These are phyloP conservation scores for Zaprionus ornatus DNA, from an alignment of 1,140 invertebrate species.

Conservation along the genomic window DNA sequence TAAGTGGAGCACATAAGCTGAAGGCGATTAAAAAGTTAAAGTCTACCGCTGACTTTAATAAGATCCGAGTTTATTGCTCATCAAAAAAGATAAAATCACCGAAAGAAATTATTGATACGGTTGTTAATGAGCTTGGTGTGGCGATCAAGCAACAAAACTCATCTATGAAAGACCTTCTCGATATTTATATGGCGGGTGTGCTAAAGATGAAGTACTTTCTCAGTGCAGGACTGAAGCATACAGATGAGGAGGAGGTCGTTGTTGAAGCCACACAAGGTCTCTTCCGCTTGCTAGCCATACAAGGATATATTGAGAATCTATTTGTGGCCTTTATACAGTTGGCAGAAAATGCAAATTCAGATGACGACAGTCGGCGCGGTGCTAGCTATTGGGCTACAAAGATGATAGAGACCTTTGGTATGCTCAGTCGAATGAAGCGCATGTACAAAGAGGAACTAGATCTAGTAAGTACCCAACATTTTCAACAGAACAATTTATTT, in stretches of 20 bases:
- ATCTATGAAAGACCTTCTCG: slow-evolving; percentile 57
- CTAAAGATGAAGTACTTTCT: slow-evolving; percentile 74
- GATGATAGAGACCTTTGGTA: slow-evolving; percentile 62
- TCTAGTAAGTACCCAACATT: slow-evolving; percentile 41
- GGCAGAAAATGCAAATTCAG: slow-evolving; percentile 55
- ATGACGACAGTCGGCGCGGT: slow-evolving; percentile 34
- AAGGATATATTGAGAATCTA: slow-evolving; percentile 69
- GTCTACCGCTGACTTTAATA: slow-evolving; percentile 58
- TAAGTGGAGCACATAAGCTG: slow-evolving; percentile 60
- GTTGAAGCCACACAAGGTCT: slow-evolving; percentile 55
- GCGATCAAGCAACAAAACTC: slow-evolving; percentile 48
- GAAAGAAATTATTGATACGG: slow-evolving; percentile 30
- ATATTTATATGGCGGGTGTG: slow-evolving; percentile 53
- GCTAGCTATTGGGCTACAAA: slow-evolving; percentile 76
- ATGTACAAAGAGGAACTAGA: slow-evolving; percentile 76
- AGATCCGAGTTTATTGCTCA: slow-evolving; percentile 49
- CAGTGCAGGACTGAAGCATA: slow-evolving; percentile 23
- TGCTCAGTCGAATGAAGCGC: slow-evolving; percentile 69
- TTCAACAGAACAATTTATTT: background rate
- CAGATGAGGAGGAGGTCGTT: slow-evolving; percentile 49
- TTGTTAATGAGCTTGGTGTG: slow-evolving; percentile 43
- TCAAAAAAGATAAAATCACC: slow-evolving; percentile 41
- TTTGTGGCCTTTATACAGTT: slow-evolving; percentile 65
- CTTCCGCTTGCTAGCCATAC: slow-evolving; percentile 65
- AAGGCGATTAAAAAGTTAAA: slow-evolving; percentile 61